Conservation (phyloP, 2,797 vertebrate species). For the Eptatretus atami region DNA sequence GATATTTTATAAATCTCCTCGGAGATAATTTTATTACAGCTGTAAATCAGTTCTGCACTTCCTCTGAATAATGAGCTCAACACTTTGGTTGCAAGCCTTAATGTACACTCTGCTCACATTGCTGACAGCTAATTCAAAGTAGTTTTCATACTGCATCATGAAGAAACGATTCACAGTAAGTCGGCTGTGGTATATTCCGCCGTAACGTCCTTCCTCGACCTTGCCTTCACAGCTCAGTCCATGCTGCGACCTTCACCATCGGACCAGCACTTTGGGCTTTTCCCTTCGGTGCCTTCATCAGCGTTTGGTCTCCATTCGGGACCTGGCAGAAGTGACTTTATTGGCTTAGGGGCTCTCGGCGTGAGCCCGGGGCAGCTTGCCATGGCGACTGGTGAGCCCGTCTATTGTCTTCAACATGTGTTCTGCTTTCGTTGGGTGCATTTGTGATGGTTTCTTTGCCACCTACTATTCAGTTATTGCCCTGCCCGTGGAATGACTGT, state of each 20-base stretch:
- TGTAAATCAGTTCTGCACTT: too few species aligned
- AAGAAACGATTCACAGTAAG: neutral
- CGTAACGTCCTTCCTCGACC: neutral
- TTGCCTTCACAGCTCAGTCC: constrained; percentile 4
- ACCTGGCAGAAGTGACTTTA: constrained; percentile 36
- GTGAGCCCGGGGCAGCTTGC: constrained; percentile 4
- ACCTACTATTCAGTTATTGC: neutral
- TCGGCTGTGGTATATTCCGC: neutral
- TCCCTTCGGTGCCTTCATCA: constrained; percentile 30
- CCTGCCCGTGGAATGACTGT: neutral
- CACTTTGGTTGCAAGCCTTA: too few species aligned
- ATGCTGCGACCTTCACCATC: constrained; percentile 1
- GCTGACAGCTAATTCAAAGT: too few species aligned
- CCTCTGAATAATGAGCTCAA: too few species aligned
- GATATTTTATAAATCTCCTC: too few species aligned
- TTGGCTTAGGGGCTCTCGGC: constrained; percentile 36
- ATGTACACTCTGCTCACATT: too few species aligned
- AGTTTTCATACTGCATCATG: neutral
- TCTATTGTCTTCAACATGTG: neutral
- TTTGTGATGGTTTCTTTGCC: too few species aligned
- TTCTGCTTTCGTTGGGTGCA: neutral
- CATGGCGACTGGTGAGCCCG: constrained; percentile 4
- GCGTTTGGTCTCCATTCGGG: constrained; percentile 34
- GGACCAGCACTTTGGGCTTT: constrained; percentile 12
- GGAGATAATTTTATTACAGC: too few species aligned